Evolutionary conservation across 2,113 vertebrate genomes (phyloP).

Genomic region (Ictalurus punctatus): DNA sequence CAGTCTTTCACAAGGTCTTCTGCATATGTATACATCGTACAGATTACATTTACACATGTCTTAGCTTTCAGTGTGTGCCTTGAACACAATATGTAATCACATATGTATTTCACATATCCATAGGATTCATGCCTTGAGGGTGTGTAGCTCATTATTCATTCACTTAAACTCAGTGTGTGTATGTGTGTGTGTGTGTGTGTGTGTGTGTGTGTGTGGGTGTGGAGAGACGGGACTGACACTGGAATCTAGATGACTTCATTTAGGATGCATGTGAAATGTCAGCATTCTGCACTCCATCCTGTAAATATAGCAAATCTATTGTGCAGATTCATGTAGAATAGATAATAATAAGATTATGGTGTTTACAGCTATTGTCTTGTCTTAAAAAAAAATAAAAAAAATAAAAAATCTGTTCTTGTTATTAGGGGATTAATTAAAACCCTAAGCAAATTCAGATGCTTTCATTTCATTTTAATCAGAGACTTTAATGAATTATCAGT

Average conservation of each 20-base stretch:
- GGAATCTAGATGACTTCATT: constrained; percentile 63
- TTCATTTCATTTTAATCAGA: constrained; percentile 18
- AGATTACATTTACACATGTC: constrained; percentile 51
- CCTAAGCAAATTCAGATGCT: constrained; percentile 13
- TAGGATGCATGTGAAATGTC: constrained; percentile 59
- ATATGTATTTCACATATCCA: constrained; percentile 61
- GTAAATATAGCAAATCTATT: constrained; percentile 20
- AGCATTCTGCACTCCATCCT: constrained; percentile 18
- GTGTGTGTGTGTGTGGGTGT: constrained; percentile 30
- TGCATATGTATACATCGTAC: constrained; percentile 34
- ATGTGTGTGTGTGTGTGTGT: too few species aligned
- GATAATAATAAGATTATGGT: not conserved
- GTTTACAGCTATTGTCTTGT: not conserved
- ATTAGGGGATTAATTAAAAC: constrained; percentile 25
- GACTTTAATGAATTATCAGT: constrained; percentile 9
- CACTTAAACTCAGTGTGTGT: constrained; percentile 53
- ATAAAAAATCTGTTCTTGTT: not conserved
- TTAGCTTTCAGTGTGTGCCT: constrained; percentile 40
- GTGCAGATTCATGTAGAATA: constrained; percentile 2
- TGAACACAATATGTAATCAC: constrained; percentile 50
- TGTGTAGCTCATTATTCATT: constrained; percentile 63
- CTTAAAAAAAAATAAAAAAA: not conserved
- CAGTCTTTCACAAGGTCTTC: constrained; percentile 11
- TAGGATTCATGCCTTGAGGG: constrained; percentile 59
- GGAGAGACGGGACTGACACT: constrained; percentile 48